Evolutionary conservation across 2,797 vertebrate species (phyloP).

Genomic region (Tangara arthus): DNA sequence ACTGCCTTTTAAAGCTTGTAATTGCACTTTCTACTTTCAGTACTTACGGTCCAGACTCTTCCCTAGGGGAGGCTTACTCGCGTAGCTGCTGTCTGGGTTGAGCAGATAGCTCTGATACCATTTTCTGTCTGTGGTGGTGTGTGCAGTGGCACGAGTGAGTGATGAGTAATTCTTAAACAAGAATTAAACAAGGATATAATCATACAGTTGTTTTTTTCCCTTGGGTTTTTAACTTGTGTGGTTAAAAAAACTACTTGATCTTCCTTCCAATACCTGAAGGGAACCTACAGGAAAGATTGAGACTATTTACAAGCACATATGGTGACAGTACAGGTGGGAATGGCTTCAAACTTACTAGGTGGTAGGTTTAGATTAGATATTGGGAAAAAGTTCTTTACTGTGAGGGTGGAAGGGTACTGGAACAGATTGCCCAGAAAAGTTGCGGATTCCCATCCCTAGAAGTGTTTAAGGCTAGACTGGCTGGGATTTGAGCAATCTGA

Average conservation of each 20-base stretch:
- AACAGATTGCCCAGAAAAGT: neutral
- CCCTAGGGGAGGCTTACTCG: neutral
- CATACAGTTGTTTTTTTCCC: neutral
- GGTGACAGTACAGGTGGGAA: neutral
- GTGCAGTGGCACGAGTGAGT: neutral
- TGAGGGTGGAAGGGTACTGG: neutral
- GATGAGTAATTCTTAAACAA: neutral
- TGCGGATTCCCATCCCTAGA: neutral
- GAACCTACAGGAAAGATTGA: neutral
- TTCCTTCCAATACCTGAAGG: neutral
- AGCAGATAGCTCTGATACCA: neutral
- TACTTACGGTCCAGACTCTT: neutral
- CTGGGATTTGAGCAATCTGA: neutral
- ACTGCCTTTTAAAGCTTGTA: neutral
- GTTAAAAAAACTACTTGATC: neutral
- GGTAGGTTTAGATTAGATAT: neutral
- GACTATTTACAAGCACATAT: neutral
- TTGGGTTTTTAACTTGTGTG: neutral
- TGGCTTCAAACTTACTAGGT: neutral
- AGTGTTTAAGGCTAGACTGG: neutral
- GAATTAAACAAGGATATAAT: neutral
- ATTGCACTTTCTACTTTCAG: neutral
- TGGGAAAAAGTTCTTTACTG: neutral
- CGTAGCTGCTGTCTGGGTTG: neutral
- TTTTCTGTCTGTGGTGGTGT: fast-evolving